These are phyloP conservation scores for Cryptomyrus ogoouensis DNA, from an alignment of 2,113 vertebrate species.

Conservation along the genomic window DNA sequence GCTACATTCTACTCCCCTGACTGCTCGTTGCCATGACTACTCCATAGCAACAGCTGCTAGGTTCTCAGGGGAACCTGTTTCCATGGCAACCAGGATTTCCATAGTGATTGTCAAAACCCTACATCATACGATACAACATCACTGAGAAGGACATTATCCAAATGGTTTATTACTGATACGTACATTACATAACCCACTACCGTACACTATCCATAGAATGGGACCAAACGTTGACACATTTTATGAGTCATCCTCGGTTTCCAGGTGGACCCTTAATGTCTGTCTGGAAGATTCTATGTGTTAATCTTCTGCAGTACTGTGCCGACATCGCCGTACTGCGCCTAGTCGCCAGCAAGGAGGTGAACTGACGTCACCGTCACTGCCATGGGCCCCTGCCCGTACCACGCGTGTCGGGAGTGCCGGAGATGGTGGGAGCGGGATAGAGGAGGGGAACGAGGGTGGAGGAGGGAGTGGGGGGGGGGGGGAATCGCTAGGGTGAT, in stretches of 20 bases:
- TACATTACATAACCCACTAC: neutral
- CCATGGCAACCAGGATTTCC: conserved; percentile 48
- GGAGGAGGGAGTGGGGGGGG: neutral
- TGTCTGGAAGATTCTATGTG: neutral
- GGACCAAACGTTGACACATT: neutral
- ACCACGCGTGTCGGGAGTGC: neutral
- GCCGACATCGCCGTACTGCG: neutral
- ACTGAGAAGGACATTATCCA: neutral
- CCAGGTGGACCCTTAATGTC: neutral
- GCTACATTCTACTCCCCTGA: conserved; percentile 19
- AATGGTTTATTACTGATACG: neutral
- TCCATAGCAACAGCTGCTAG: conserved; percentile 53
- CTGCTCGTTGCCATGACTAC: conserved; percentile 46
- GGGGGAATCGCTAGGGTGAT: neutral
- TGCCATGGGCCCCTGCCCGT: neutral
- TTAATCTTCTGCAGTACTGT: neutral
- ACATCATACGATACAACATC: conserved; percentile 2
- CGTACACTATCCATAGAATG: neutral
- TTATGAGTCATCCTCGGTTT: neutral
- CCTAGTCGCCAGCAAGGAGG: neutral
- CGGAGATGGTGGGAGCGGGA: neutral
- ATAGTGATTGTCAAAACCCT: conserved; percentile 30
- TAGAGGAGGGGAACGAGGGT: neutral
- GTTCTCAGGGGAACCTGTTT: conserved; percentile 43
- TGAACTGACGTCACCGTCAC: neutral